phyloP scores from a whole-genome alignment of 1,140 invertebrate species.

The Drosophila carrolli region DNA sequence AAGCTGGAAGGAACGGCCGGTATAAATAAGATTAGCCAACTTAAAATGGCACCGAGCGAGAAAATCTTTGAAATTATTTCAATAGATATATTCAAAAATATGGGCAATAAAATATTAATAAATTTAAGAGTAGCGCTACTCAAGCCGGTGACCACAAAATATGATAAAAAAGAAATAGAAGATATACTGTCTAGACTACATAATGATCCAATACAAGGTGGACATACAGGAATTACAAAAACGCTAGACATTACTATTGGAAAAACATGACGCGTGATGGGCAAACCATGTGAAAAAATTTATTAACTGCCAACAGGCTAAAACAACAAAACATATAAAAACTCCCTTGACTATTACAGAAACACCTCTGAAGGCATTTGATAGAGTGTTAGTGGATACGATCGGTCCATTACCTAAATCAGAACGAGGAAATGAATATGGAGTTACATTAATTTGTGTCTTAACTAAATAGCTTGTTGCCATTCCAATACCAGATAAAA shows the following conservation, averaged over 20 bases:
- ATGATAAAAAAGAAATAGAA: background rate
- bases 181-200: background rate
- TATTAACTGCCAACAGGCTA: background rate
- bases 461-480: no score
- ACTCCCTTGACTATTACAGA: background rate
- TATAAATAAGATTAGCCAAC: conserved; percentile 2
- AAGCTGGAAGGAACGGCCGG: conserved; percentile 1
- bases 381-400: no score
- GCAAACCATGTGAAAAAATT: no score
- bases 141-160: conserved; percentile 5
- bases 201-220: no score
- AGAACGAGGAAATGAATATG: no score
- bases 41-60: conserved; percentile 6
- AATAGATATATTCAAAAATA: conserved; percentile 4
- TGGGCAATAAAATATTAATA: conserved; percentile 1
- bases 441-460: no score
- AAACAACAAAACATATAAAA: background rate
- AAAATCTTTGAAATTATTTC: conserved; percentile 11
- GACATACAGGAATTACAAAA: no score
- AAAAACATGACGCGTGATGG: no score
- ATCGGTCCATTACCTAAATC: no score
- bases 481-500: no score
- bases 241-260: no score
- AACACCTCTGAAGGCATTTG: background rate
- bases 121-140: conserved; percentile 2